phyloP scores from a whole-genome alignment of 23 tunicate genomes.

The Clavelina lepadiformis region DNA sequence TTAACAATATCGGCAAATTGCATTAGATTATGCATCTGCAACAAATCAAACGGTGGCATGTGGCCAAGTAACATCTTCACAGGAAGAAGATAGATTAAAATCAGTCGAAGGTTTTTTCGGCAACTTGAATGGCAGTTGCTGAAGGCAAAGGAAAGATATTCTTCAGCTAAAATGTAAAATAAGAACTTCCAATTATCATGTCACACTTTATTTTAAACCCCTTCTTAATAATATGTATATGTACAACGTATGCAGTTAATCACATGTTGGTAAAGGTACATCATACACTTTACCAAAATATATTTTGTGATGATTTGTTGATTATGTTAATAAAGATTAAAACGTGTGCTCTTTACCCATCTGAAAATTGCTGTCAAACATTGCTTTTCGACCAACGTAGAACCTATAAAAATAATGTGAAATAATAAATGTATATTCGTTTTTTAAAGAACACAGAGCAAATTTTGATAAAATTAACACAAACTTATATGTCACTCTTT shows the following conservation, averaged over 20 bases:
- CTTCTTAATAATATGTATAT: too few species aligned
- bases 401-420: conserved; percentile 24
- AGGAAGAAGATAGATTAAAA: conserved; percentile 74
- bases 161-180: conserved; percentile 56
- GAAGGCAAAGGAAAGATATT: conserved; percentile 74
- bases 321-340: not conserved
- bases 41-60: conserved; percentile 53
- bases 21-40: conserved; percentile 37
- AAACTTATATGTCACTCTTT: conserved; percentile 86
- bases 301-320: not conserved
- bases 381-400: conserved; percentile 96
- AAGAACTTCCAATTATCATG: not conserved
- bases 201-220: too few species aligned
- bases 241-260: too few species aligned
- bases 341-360: conserved; percentile 37
- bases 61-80: conserved; percentile 93
- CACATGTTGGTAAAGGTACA: too few species aligned
- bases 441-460: not conserved
- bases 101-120: conserved; percentile 45
- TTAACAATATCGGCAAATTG: conserved; percentile 60
- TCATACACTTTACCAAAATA: not conserved
- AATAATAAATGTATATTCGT: not conserved
- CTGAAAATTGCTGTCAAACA: conserved; percentile 86
- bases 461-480: conserved; percentile 7
- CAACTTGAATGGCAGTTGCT: conserved; percentile 72